Percentiles rank a stretch among this genome's conserved stretches.
Conservation (phyloP, 2,113 vertebrate genomes). For the Xenus cinereus region DNA sequence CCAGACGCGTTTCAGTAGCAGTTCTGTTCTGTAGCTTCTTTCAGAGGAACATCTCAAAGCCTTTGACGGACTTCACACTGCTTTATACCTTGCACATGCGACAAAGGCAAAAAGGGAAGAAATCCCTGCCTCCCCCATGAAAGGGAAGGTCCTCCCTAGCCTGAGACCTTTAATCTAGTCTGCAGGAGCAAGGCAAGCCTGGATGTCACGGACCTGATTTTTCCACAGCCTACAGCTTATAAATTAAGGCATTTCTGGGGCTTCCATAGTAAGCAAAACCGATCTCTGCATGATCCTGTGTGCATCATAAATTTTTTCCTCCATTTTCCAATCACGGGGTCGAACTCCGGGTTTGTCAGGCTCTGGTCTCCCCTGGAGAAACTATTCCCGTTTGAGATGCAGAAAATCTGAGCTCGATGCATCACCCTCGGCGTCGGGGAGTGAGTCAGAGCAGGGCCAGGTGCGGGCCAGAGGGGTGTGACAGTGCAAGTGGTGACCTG, state of each 20-base stretch:
- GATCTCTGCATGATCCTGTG: neutral
- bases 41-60: neutral
- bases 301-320: neutral
- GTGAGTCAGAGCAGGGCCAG: conserved; percentile 52
- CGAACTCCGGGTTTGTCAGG: neutral
- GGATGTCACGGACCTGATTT: neutral
- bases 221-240: neutral
- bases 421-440: neutral
- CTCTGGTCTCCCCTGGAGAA: neutral
- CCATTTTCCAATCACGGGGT: neutral
- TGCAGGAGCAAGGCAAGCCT: neutral
- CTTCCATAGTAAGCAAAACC: neutral
- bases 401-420: neutral
- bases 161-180: neutral
- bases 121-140: neutral
- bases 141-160: neutral
- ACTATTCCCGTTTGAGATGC: neutral
- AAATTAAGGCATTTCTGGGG: neutral
- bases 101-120: neutral
- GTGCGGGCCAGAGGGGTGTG: conserved; percentile 56
- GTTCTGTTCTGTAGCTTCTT: neutral
- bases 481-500: conserved; percentile 44
- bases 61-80: neutral
- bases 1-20: neutral
- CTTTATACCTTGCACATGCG: neutral